Base-by-base conservation (phyloP, 2,888 invertebrate species). In the Orgyia antiqua region DNA sequence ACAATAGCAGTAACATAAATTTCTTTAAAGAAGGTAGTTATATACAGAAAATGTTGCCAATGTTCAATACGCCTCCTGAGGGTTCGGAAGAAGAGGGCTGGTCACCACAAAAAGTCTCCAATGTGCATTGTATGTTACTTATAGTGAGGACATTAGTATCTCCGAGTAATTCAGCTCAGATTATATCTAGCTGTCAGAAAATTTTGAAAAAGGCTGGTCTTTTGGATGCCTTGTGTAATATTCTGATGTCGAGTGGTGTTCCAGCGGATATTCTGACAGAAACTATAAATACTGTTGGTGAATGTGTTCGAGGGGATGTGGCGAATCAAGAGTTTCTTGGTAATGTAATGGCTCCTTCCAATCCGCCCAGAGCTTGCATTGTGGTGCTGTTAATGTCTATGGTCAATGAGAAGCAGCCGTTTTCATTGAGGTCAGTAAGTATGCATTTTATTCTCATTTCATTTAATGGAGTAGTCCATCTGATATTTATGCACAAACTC, bases 21-120 rank as follows among this genome's bases (percentile, higher is more conserved):
- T 97, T 98, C 66, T 99, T 99, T 69, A 96, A 98, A 79, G 99
- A 99, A 87, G 98, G 97, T 29, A 96, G 96, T 61, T 98, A 96
- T 59, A 96, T 99, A 49, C 96, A 97, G 63, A 92, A 92, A 42
- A 86, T 99, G 62, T 87, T 94, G 2, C 95, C 95, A 0, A 97
- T 96, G 94, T 97, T 98, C 58, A 89, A 89, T 41, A 87, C 94
- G 17, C 91, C 94, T 0, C 91, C 94, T 0, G 88, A 91, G 9
- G 92, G 93, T 44, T 61, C 87, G 0, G 91, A 92, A 15, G 94
- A 94, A 37, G 77, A 87, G 7, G 92, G 93, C 4, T 98, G 98
- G 98, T 93, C 94, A 2, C 92, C 96, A 0, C 98, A 99, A 67
- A 98, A 97, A 82, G 94, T 96, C 0, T 93, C 96, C 1, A 99